A percentile compares a stretch with the other conserved stretches of the same genome.
phyloP scores from a whole-genome alignment of 2,113 vertebrate species.

The Osmerus eperlanus region DNA sequence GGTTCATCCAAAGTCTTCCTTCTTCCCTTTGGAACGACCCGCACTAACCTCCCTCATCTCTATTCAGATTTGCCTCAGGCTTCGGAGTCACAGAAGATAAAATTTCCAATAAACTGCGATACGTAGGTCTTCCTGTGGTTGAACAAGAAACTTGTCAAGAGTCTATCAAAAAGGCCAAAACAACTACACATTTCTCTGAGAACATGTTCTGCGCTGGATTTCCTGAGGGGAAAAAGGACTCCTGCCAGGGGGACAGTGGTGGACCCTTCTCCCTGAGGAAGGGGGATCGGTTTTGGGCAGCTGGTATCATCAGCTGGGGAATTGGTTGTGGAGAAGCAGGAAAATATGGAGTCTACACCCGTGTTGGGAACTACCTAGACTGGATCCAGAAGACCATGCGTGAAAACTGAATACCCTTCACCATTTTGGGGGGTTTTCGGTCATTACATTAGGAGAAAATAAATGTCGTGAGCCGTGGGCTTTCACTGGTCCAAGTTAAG shows the following conservation, averaged over 20 bases:
- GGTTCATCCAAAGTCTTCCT: too few species aligned
- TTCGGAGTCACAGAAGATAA: slow-evolving; percentile 33
- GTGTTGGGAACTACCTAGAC: slow-evolving; percentile 45
- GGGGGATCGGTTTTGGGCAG: slow-evolving; percentile 36
- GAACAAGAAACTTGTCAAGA: slow-evolving; percentile 25
- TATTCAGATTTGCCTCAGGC: slow-evolving; percentile 54
- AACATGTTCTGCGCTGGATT: slow-evolving; percentile 67
- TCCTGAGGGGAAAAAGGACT: slow-evolving; percentile 48
- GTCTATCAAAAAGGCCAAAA: not conserved
- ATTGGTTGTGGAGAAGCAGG: slow-evolving; percentile 24
- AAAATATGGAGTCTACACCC: slow-evolving; percentile 50
- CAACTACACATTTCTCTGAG: slow-evolving; percentile 32
- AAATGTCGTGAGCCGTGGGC: too few species aligned
- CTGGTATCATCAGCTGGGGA: slow-evolving; percentile 67
- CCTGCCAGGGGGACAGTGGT: slow-evolving; percentile 55
- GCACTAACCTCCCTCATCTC: not conserved
- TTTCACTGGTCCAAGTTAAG: too few species aligned
- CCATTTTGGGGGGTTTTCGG: too few species aligned
- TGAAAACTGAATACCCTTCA: not conserved
- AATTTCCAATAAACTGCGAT: slow-evolving; percentile 44
- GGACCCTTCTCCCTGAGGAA: slow-evolving; percentile 32
- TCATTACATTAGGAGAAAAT: too few species aligned
- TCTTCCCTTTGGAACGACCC: not conserved
- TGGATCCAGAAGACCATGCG: slow-evolving; percentile 48
- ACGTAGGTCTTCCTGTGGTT: slow-evolving; percentile 53